These are phyloP conservation scores for Homalodisca vitripennis DNA, from an alignment of 1,140 invertebrate genomes.

Conservation along the genomic window DNA sequence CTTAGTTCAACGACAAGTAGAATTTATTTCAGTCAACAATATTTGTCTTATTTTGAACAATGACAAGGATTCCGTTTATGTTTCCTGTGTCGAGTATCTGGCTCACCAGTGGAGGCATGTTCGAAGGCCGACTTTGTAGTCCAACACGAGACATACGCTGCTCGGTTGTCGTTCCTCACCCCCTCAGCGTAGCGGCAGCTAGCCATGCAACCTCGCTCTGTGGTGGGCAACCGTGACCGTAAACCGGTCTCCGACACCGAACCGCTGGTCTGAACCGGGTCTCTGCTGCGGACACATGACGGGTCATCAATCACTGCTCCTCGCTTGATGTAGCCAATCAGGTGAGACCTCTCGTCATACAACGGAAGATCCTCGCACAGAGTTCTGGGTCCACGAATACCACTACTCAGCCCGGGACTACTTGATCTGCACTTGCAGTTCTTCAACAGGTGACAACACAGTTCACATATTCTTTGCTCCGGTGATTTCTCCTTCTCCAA, in stretches of 20 bases:
- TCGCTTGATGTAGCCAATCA: constrained; percentile 2
- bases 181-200: constrained; percentile 11
- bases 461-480: background rate
- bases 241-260: no score
- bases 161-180: background rate
- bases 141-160: background rate
- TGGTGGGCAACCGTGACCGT: no score
- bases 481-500: background rate
- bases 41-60: no score
- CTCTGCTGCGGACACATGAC: background rate
- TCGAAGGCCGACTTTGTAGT: constrained; percentile 4
- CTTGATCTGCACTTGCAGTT: background rate
- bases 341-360: constrained; percentile 10
- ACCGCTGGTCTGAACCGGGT: no score
- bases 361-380: constrained; percentile 5
- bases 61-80: no score
- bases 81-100: no score
- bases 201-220: background rate
- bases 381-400: background rate
- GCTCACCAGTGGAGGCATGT: background rate
- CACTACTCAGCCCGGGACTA: background rate
- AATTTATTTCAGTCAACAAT: no score
- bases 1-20: no score
- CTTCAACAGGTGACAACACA: background rate
- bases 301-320: constrained; percentile 8